Base-by-base conservation (phyloP, 2,797 vertebrate genomes). In the Dendrocincla fuliginosa region DNA sequence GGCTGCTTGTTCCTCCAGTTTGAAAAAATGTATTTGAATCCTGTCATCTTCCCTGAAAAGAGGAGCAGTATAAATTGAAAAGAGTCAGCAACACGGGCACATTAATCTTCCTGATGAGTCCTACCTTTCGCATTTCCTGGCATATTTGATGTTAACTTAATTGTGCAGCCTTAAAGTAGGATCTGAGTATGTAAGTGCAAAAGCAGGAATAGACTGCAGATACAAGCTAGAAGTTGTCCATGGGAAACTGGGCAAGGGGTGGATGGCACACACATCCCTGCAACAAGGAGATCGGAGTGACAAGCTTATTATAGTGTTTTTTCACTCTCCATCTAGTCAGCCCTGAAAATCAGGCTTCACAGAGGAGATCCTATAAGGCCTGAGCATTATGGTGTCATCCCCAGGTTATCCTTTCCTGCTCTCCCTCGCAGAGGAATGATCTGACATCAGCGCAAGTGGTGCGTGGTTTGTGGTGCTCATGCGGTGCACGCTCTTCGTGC, bases 51-150 rank as follows among this genome's bases (percentile, higher is more conserved):
- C 68, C 47, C 61, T 88, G 81, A 59, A 89, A 80, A 94, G 84
- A 82, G 61, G 42, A 95, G 55, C 65, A n/a, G 59, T 86, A 37
- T 86, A 91, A 91, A 93, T 96, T 94, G 76, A 76, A 78, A 47
- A 64, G 76, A 83, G 49, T 77, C 64, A 61, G 64, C 65, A 94
- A 12, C 73, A 19, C 50, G 47, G 55, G 52, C 53, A 57, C 77
- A 86, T 94, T 94, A 90, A 96, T 96, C 85, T 90, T 90, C 67
- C 60, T 84, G 63, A 74, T 85, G 83, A 87, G 61, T 84, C 84
- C 89, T 91, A 79, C 80, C 84, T 89, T 87, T 87, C 14, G 2
- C 44, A 28, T 85, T 90, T 89, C 77, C 67, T 84, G 94, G 75
- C 77, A 50, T 42, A 73, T 84, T 90, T 93, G 74, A 76, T 89